Base-by-base conservation (phyloP, 2,113 vertebrate genomes). In the Lates calcarifer region DNA sequence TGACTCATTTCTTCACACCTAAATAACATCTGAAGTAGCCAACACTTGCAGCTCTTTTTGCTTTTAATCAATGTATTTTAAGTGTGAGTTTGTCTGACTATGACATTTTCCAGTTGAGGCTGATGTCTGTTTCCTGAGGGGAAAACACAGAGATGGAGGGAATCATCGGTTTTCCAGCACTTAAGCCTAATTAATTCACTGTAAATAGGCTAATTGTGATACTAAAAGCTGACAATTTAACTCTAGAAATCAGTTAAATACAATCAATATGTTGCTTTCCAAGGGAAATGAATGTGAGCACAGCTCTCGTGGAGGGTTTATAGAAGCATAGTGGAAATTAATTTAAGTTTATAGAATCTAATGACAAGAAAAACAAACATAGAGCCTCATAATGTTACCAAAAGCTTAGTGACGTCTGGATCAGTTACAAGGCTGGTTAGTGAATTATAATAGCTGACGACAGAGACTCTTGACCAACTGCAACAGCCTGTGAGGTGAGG, bases 1-100 rank as follows among this genome's bases (percentile, higher is more conserved):
- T 76, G 77, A 90, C 67, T 68, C 51, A 76, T 53, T 78, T 80
- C 69, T 87, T 88, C 74, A 81, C 88, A 79, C 76, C 77, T 83
- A 81, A 82, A 76, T 69, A 74, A 74, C 37, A 24, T 82, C 45
- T 74, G 20, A 28, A 70, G 68, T 37, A 14, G n/a, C 24, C 63
- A 60, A 66, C 57, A 22, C 82, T 63, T 53, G 24, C 17, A 64
- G 74, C 45, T 33, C 39, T 49, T 69, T 84, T 64, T 77, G 29
- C 63, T 63, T 83, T 76, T 76, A 79, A 78, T 90, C 73, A 74
- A 66, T 71, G 68, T 81, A 28, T 85, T 74, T 58, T 49, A 68
- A 82, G 66, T 39, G 29, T 77, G 68, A 70, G 26, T 83, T 90
- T 77, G 58, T 75, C 70, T 45, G 37, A 67, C 39, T 68, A 55